These are phyloP conservation scores for Diabrotica virgifera DNA, from an alignment of 1,140 invertebrate genomes.

Conservation along the genomic window DNA sequence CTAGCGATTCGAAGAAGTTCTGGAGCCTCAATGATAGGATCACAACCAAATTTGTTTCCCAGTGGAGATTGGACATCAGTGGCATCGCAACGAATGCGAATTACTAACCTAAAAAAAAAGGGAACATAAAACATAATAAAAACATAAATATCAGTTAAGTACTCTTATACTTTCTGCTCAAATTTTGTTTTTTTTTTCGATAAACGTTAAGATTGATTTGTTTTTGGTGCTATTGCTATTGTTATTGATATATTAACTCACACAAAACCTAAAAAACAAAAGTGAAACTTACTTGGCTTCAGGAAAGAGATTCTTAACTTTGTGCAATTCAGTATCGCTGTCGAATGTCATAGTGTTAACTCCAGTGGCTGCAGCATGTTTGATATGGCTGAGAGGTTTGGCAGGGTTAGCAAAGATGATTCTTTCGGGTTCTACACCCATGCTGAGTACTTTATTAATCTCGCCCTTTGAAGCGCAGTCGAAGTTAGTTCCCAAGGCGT, in stretches of 20 bases:
- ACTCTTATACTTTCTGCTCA: too few species aligned
- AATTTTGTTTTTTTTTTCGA: too few species aligned
- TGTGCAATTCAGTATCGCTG: slow-evolving; percentile 89
- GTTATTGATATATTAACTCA: too few species aligned
- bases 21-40: slow-evolving; percentile 74
- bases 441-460: slow-evolving; percentile 78
- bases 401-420: slow-evolving; percentile 99
- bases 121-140: too few species aligned
- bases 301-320: slow-evolving; percentile 82
- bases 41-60: slow-evolving; percentile 95
- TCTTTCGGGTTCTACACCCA: slow-evolving; percentile 74
- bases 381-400: slow-evolving; percentile 90
- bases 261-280: background rate
- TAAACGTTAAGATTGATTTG: too few species aligned
- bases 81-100: slow-evolving; percentile 91
- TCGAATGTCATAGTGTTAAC: slow-evolving; percentile 94
- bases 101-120: slow-evolving; percentile 64
- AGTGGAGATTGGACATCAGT: slow-evolving; percentile 82
- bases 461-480: slow-evolving; percentile 96
- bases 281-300: slow-evolving; percentile 66
- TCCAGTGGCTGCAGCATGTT: slow-evolving; percentile 73
- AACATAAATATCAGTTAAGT: too few species aligned
- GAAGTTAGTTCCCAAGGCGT: slow-evolving; percentile 84
- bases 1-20: slow-evolving; percentile 74
- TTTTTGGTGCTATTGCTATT: too few species aligned